Evolutionary conservation across 2,113 vertebrate species (phyloP), one percentile per base, ranked within the genome.

Genomic region (Aramus guarauna): DNA sequence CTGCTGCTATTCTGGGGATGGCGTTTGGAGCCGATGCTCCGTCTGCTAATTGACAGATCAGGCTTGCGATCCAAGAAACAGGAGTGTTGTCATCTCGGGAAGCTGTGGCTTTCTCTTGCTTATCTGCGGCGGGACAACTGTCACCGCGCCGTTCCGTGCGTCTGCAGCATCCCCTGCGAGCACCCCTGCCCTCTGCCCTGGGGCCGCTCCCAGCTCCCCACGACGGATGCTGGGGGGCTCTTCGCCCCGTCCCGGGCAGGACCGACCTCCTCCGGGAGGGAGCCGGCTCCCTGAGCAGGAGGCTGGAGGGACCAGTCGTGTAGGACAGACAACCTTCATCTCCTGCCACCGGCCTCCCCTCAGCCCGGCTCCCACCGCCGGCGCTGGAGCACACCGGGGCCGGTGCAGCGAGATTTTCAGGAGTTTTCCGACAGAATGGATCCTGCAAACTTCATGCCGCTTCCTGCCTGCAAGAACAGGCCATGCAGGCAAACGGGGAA

Each of bases 361-460:
- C 24, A 12, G 14, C 18, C n/a, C 8, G 5, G 43, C 39, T 73
- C 17, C 50, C 52, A 26, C 34, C 11, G 4, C 30, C 39, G 1
- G 39, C 4, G 0, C 47, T 16, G 62, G n/a, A 12, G 55, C 50
- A 5, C 63, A 3, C 12, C 6, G 3, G 58, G 43, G 27, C 36
- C 1, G 2, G 53, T 9, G 3, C 0, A 7, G 80, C 15, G 60
- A 58, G 41, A 17, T 30, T 64, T 69, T 20, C 0, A 1, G 50
- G 74, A 73, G 48, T 23, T 73, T 59, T 81, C 83, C 2, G 2
- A 15, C 22, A 34, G 75, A 63, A 39, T 0, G 2, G 27, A n/a
- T 85, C 94, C 90, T 30, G 53, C 6, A 29, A 5, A 36, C 72
- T 36, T 29, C 56, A 3, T 4, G 6, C 32, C 6, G 1, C 75